phyloP scores from a whole-genome alignment of 2,113 vertebrate species.

The Forbesichthys agassizii region DNA sequence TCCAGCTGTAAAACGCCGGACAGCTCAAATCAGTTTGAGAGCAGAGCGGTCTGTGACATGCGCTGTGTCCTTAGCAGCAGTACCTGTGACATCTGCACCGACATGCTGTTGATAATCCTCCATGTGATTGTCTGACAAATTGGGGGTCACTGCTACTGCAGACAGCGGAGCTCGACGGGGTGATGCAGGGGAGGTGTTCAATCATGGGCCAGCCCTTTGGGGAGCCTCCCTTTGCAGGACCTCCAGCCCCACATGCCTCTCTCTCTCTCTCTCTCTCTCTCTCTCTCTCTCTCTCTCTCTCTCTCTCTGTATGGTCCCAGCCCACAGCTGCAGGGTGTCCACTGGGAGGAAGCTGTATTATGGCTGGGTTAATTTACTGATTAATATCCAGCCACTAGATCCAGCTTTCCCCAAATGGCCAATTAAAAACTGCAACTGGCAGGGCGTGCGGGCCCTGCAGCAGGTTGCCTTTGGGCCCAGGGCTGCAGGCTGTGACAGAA shows the following conservation, averaged over 20 bases:
- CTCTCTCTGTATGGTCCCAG: conserved; percentile 47
- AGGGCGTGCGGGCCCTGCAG: conserved; percentile 89
- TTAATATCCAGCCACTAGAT: conserved; percentile 99
- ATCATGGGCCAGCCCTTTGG: conserved; percentile 62
- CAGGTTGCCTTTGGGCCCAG: conserved; percentile 88
- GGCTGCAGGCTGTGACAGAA: conserved; percentile 94
- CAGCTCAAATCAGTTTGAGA: conserved; percentile 59
- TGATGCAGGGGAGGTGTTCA: conserved; percentile 85
- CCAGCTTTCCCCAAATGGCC: conserved; percentile 99
- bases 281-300: conserved; percentile 19
- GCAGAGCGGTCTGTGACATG: conserved; percentile 56
- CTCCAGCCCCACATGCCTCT: conserved; percentile 66
- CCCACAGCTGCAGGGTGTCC: conserved; percentile 84
- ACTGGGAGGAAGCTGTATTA: conserved; percentile 94
- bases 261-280: background rate
- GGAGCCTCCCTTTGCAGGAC: conserved; percentile 78
- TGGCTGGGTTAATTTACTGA: conserved; percentile 99
- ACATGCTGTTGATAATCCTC: conserved; percentile 80
- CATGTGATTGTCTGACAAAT: conserved; percentile 88
- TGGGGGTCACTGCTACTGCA: conserved; percentile 85
- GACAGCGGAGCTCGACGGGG: conserved; percentile 75
- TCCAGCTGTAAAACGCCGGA: conserved; percentile 48
- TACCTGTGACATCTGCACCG: conserved; percentile 90
- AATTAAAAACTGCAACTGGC: conserved; percentile 99
- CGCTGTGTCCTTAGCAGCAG: conserved; percentile 64